Conservation (phyloP, 1,140 invertebrate species). For the Euwallacea similis region DNA sequence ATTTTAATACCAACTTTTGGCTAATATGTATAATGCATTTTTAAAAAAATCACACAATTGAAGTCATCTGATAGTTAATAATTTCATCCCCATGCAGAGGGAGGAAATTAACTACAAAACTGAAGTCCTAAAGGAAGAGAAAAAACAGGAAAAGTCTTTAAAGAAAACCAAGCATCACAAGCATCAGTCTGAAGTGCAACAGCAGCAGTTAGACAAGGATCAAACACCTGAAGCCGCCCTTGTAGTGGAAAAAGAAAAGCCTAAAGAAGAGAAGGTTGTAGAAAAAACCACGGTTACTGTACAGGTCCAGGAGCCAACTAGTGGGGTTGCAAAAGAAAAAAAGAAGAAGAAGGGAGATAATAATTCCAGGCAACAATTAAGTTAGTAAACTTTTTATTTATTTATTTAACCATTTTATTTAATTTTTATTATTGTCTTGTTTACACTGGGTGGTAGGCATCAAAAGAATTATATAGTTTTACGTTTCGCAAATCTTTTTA, state of each 20-base stretch:
- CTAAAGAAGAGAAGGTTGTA: slow-evolving; percentile 16
- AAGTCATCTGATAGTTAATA: too few species aligned
- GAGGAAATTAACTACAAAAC: not conserved
- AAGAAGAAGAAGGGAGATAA: slow-evolving; percentile 61
- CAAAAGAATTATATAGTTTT: too few species aligned
- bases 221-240: too few species aligned
- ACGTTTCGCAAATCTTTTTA: too few species aligned
- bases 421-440: too few species aligned
- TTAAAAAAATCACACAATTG: too few species aligned
- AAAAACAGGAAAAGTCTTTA: not conserved
- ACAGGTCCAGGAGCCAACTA: slow-evolving; percentile 4
- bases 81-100: not conserved
- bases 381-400: slow-evolving; percentile 46
- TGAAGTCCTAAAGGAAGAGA: not conserved
- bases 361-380: slow-evolving; percentile 57
- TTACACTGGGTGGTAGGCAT: too few species aligned
- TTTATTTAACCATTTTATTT: too few species aligned
- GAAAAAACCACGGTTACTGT: not conserved
- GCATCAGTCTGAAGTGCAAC: too few species aligned
- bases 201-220: too few species aligned
- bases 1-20: too few species aligned
- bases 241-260: slow-evolving; percentile 13
- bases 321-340: slow-evolving; percentile 52
- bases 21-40: too few species aligned
- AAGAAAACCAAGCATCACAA: not conserved